Percentiles rank a stretch among this genome's conserved stretches.
These are phyloP conservation scores for Rhopalosiphum padi DNA, from an alignment of 1,140 invertebrate genomes.

Conservation along the genomic window DNA sequence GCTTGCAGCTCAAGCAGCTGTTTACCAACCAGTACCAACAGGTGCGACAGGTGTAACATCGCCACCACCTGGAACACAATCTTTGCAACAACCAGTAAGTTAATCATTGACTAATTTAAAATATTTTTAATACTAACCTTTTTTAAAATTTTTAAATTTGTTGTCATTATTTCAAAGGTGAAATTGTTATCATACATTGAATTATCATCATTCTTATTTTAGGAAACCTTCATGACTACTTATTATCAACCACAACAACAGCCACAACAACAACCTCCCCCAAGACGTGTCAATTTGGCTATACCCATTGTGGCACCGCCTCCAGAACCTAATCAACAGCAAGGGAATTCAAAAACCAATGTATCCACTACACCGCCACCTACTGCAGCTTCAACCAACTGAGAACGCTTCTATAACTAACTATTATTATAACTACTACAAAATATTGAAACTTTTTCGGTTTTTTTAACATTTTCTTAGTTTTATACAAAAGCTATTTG, in stretches of 20 bases:
- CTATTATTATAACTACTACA: not conserved
- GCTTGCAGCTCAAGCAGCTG: conserved; percentile 30
- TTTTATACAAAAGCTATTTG: not conserved
- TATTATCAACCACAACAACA: conserved; percentile 45
- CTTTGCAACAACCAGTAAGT: not conserved
- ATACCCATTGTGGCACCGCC: conserved; percentile 44
- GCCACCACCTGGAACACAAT: not conserved
- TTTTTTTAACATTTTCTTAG: not conserved
- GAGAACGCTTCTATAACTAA: not conserved
- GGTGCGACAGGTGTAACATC: not conserved
- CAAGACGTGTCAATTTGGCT: conserved; percentile 23
- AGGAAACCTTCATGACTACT: conserved; percentile 36
- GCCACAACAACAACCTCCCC: conserved; percentile 21
- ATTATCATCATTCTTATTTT: not conserved
- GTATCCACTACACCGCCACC: not conserved
- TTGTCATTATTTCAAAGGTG: not conserved
- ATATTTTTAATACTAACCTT: not conserved
- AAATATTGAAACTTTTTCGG: not conserved
- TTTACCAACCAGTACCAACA: conserved; percentile 31
- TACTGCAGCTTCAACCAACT: not conserved
- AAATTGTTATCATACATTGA: not conserved
- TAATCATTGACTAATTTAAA: not conserved
- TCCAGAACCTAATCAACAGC: conserved; percentile 3
- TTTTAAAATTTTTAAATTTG: too few species aligned
- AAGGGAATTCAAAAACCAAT: not conserved